A percentile compares a stretch with the other conserved stretches of the same genome.
Evolutionary conservation across 2,113 vertebrate species (phyloP).

Genomic region (Nothoprocta perdicaria): DNA sequence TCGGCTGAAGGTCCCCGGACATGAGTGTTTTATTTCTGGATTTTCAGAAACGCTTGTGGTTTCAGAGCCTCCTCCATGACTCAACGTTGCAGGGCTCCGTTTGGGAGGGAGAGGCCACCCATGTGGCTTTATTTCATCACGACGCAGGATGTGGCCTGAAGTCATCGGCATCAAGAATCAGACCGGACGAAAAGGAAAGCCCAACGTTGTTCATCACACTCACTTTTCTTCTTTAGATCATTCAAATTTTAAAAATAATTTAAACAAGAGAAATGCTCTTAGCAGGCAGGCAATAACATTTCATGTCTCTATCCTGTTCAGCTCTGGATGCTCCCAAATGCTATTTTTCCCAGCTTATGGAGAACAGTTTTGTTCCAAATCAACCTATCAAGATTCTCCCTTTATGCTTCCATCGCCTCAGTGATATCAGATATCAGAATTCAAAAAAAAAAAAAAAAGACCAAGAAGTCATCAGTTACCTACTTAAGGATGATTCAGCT

Average conservation of each 20-base stretch:
- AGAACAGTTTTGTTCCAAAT: neutral
- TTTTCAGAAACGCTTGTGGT: neutral
- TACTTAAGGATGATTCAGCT: neutral
- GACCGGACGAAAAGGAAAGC: neutral
- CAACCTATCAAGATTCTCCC: too few relatives aligned
- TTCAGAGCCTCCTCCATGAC: neutral
- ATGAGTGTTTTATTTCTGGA: neutral
- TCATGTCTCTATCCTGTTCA: neutral
- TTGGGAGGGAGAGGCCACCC: neutral
- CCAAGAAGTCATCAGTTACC: neutral
- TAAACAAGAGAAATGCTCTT: neutral
- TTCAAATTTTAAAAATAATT: neutral
- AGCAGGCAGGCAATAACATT: neutral
- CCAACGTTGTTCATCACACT: neutral
- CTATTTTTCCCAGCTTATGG: neutral
- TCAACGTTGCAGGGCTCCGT: neutral
- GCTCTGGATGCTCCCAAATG: neutral
- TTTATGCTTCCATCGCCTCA: neutral
- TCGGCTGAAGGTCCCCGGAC: neutral
- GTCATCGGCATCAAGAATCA: neutral
- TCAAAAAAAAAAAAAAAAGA: neutral
- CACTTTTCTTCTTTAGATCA: neutral
- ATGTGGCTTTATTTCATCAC: neutral
- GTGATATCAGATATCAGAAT: neutral
- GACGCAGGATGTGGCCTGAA: slow-evolving; percentile 46